Evolutionary conservation across 1,140 invertebrate genomes (phyloP).

Genomic region (Elymnias hypermnestra): DNA sequence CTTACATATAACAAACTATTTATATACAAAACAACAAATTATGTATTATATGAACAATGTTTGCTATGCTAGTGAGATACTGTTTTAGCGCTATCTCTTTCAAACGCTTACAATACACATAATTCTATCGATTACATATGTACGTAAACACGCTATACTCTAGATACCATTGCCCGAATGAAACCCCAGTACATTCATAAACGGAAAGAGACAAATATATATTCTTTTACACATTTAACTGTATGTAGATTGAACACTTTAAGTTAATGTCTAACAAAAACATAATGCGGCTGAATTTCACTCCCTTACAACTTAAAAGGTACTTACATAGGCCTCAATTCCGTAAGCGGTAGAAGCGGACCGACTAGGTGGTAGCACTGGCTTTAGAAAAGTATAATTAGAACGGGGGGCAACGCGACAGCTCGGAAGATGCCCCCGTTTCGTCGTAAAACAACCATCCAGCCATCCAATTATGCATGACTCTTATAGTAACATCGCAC

Average conservation of each 20-base stretch:
- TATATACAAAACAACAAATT: too few species aligned
- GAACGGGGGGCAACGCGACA: conserved; percentile 35
- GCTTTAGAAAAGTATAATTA: conserved; percentile 44
- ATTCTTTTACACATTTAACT: neutral
- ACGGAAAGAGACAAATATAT: conserved; percentile 3
- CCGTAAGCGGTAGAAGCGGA: conserved; percentile 30
- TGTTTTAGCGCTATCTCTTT: neutral
- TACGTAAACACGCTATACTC: neutral
- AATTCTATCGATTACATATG: conserved; percentile 3
- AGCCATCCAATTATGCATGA: conserved; percentile 27
- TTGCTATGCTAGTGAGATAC: too few species aligned
- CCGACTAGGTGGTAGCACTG: conserved; percentile 30
- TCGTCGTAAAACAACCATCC: conserved; percentile 35
- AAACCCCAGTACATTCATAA: conserved; percentile 1
- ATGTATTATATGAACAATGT: too few species aligned
- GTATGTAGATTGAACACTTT: neutral
- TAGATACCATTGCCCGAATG: neutral
- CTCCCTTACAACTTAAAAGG: conserved; percentile 10
- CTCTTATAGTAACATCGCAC: conserved; percentile 13
- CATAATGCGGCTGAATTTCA: conserved; percentile 5
- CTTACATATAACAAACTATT: too few species aligned
- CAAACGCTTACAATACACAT: neutral
- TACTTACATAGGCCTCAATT: conserved; percentile 26
- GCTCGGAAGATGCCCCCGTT: conserved; percentile 43
- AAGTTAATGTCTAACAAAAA: conserved; percentile 10